These are phyloP conservation scores for Hippopotamus amphibius DNA, from an alignment of 2,113 vertebrate genomes.

Conservation along the genomic window DNA sequence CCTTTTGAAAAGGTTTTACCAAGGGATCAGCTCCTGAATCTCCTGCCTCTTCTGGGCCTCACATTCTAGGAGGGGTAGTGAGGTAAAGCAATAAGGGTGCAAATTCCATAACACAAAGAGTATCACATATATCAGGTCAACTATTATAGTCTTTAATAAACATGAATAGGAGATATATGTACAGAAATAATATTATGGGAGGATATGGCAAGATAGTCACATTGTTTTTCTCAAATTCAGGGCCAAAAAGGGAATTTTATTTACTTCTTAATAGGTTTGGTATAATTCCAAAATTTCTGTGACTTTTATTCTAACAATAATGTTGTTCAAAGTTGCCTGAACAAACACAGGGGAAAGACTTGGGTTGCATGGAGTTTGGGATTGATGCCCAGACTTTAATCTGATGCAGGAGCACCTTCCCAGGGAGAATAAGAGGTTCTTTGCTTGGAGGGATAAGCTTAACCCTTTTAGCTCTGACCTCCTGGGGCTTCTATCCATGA, in stretches of 20 bases:
- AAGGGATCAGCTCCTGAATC: not conserved
- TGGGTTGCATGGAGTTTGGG: not conserved
- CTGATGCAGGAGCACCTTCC: not conserved
- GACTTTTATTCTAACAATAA: not conserved
- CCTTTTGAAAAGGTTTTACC: not conserved
- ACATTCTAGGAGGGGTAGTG: not conserved
- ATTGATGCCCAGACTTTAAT: not conserved
- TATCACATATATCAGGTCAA: not conserved
- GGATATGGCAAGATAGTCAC: not conserved
- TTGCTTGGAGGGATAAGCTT: not conserved
- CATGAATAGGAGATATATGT: not conserved
- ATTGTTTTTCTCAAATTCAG: not conserved
- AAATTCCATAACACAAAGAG: not conserved
- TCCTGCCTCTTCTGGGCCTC: not conserved
- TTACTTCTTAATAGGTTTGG: not conserved
- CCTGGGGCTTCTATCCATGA: not conserved
- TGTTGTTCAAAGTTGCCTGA: not conserved
- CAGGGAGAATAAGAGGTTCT: not conserved
- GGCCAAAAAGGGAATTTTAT: not conserved
- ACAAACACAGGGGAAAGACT: not conserved
- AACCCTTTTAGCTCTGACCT: no score
- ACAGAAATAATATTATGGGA: not conserved
- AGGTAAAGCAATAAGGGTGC: not conserved
- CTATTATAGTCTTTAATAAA: not conserved
- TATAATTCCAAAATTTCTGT: constrained; percentile 33